These are phyloP conservation scores for Cyclura pinguis DNA, from an alignment of 2,797 vertebrate genomes.

Conservation along the genomic window DNA sequence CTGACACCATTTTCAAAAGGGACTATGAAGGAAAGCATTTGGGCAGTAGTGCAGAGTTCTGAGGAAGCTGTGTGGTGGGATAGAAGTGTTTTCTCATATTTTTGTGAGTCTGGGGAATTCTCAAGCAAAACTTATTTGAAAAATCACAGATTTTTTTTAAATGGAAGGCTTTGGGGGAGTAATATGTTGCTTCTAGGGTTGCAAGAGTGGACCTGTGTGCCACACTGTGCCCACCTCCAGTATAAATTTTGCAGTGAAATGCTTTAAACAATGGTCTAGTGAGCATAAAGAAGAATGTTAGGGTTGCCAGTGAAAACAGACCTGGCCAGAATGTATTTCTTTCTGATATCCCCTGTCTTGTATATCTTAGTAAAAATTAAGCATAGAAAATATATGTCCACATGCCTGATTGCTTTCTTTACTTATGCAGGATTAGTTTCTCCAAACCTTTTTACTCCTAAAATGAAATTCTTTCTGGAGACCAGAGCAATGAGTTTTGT, in stretches of 20 bases:
- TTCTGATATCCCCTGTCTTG: constrained; percentile 30
- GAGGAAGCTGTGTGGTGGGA: no score
- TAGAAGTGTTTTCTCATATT: no score
- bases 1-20: no score
- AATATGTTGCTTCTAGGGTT: no score
- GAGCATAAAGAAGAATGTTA: neutral
- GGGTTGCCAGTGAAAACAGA: constrained; percentile 23
- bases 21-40: no score
- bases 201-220: no score
- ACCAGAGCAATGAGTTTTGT: constrained; percentile 29
- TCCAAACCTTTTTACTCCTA: constrained; percentile 46
- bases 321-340: constrained; percentile 8
- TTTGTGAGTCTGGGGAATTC: no score
- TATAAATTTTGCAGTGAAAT: neutral
- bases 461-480: neutral
- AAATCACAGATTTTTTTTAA: no score
- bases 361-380: constrained; percentile 48
- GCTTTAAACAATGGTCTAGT: neutral
- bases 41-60: no score
- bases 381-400: constrained; percentile 50
- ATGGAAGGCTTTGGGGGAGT: no score
- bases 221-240: no score
- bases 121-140: no score
- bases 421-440: constrained; percentile 12
- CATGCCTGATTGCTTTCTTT: neutral